Conservation (phyloP, 1,140 invertebrate genomes). For the Aphelenchoides fujianensis region DNA sequence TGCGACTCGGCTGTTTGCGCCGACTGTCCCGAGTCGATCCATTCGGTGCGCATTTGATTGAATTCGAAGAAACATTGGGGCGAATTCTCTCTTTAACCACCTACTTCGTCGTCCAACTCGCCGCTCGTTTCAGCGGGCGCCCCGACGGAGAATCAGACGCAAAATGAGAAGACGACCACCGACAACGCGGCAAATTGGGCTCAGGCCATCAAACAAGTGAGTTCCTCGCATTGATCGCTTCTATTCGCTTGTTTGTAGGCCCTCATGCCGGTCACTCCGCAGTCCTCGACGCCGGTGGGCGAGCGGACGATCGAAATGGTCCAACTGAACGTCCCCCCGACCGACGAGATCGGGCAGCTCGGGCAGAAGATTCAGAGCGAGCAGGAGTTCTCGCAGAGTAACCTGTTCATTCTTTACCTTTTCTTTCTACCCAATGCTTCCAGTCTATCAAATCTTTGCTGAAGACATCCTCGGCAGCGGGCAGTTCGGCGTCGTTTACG, state of each 20-base stretch:
- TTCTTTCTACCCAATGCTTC: no score
- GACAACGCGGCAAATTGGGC: slow-evolving; percentile 91
- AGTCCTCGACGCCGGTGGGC: slow-evolving; percentile 51
- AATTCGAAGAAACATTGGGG: no score
- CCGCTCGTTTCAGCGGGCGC: slow-evolving; percentile 73
- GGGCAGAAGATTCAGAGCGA: slow-evolving; percentile 57
- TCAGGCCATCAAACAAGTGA: slow-evolving; percentile 79
- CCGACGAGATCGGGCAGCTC: slow-evolving; percentile 54
- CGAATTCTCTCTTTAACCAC: no score
- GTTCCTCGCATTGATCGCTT: no score
- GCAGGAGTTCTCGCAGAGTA: slow-evolving; percentile 63
- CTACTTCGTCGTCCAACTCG: slow-evolving; percentile 1
- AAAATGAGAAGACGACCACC: slow-evolving; percentile 52
- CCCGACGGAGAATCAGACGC: slow-evolving; percentile 65
- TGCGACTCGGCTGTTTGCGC: neutral
- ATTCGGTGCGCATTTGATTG: no score
- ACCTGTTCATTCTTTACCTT: no score
- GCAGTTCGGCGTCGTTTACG: slow-evolving; percentile 96
- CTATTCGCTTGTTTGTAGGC: no score
- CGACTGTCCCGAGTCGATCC: neutral
- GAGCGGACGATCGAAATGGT: slow-evolving; percentile 48
- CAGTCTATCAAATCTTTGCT: slow-evolving; percentile 85
- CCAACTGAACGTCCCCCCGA: slow-evolving; percentile 54
- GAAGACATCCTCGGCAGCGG: slow-evolving; percentile 95
- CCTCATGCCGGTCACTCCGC: slow-evolving; percentile 84